Percentiles rank a stretch among this genome's conserved stretches.
Conservation (phyloP, 2,113 vertebrate species). For the Neogale vison region DNA sequence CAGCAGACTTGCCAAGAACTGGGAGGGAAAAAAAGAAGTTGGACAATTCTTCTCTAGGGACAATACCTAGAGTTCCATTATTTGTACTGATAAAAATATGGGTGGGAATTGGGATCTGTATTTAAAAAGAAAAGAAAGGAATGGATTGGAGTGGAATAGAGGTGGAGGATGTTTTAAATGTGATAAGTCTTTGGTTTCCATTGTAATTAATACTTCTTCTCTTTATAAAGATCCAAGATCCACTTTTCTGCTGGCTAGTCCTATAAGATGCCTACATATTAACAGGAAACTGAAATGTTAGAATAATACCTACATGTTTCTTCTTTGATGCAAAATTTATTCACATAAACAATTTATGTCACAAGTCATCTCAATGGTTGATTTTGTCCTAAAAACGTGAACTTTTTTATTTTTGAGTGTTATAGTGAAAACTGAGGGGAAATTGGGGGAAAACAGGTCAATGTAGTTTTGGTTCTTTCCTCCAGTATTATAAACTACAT, state of each 20-base stretch:
- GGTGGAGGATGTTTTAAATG: not conserved
- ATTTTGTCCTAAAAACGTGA: not conserved
- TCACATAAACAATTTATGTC: not conserved
- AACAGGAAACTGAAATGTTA: not conserved
- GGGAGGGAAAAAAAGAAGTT: constrained; percentile 53
- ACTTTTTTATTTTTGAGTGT: not conserved
- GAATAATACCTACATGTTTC: not conserved
- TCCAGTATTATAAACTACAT: not conserved
- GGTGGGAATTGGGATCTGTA: not conserved
- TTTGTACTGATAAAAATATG: constrained; percentile 45
- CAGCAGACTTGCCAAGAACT: constrained; percentile 50
- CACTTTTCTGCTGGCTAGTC: not conserved
- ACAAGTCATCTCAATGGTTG: not conserved
- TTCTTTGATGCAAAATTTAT: not conserved
- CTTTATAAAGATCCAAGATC: not conserved
- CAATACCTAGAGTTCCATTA: not conserved
- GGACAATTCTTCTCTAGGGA: constrained; percentile 9
- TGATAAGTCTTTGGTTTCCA: not conserved
- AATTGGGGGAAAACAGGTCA: not conserved
- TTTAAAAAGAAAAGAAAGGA: constrained; percentile 6
- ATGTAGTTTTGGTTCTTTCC: not conserved
- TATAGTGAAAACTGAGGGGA: not conserved
- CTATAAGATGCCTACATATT: not conserved
- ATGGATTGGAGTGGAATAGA: not conserved
- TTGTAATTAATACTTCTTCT: not conserved